Percentiles rank a stretch among this genome's conserved stretches.
Evolutionary conservation across 64 coral and sea anemone species (phyloP).

Genomic region (Montipora capricornis): DNA sequence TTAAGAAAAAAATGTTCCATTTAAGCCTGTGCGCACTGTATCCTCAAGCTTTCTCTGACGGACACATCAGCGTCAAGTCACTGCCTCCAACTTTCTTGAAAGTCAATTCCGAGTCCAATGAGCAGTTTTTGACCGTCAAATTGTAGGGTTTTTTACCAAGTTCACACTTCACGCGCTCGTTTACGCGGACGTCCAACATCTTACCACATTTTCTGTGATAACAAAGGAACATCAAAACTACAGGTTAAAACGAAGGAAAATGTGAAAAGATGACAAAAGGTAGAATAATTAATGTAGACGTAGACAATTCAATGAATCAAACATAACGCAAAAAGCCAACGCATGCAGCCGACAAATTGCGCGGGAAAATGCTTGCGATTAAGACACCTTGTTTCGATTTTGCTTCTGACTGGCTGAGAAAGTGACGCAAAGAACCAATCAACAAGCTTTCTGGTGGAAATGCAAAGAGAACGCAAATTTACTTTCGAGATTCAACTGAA

Average conservation of each 20-base stretch:
- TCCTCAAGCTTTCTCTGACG: constrained; percentile 11
- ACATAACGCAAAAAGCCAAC: too few relatives aligned
- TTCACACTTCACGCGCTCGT: constrained; percentile 16
- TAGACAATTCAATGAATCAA: too few relatives aligned
- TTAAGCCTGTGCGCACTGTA: background rate
- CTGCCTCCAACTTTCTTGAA: constrained; percentile 63
- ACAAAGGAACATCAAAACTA: background rate
- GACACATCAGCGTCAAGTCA: constrained; percentile 48
- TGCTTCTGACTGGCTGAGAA: too few relatives aligned
- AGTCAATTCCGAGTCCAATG: background rate
- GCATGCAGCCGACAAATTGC: too few relatives aligned
- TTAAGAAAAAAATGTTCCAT: background rate
- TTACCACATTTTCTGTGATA: constrained; percentile 27
- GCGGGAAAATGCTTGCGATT: too few relatives aligned
- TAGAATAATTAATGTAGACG: too few relatives aligned
- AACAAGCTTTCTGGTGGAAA: too few relatives aligned
- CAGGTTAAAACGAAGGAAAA: background rate
- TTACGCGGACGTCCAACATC: constrained; percentile 20
- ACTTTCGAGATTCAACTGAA: too few relatives aligned
- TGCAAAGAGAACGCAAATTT: too few relatives aligned
- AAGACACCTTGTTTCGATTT: too few relatives aligned
- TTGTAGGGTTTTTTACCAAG: constrained; percentile 43
- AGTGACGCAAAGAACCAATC: too few relatives aligned
- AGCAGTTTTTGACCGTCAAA: constrained; percentile 38
- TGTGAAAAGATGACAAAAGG: too few relatives aligned